Base-by-base conservation (phyloP, 2,113 vertebrate genomes). In the Alexandromys fortis region DNA sequence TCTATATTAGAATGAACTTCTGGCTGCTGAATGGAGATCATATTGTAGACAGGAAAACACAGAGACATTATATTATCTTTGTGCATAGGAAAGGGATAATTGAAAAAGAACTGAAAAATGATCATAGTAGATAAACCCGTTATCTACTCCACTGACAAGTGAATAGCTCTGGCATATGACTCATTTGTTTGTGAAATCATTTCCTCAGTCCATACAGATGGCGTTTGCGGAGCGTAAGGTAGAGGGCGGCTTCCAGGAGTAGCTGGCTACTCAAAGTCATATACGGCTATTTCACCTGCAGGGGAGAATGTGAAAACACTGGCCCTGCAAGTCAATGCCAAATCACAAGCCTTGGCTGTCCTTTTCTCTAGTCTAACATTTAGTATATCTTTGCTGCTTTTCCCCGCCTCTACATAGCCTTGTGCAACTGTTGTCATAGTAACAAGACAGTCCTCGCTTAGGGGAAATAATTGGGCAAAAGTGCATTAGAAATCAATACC, bases 131-230 rank as follows among this genome's bases (percentile, higher is more conserved):
- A 19, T 79, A 95, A 91, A 94, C 65, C 92, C 65, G 77, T 93
- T 94, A 94, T 92, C 93, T 92, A 70, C 88, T 86, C 47, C 93
- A 75, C 90, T 72, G 92, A 97, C 86, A 97, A 97, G 91, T 96
- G 90, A 94, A 97, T 93, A 97, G 30, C 94, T 86, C 86, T 96
- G 96, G 92, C 97, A 97, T 97, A 97, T 97, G 97, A 98, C 92
- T 97, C 97, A 97, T 78, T 87, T 96, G 86, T 97, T 97, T 97
- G 90, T 97, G 89, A 95, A 95, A 89, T 76, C 24, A 19, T 92
- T 96, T 96, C 96, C 91, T 97, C 73, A 8, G 70, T 89, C 94
- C 94, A 96, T 95, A 96, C 97, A 97, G 97, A 97, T 97, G 98
- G 96, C 96, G 96, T 97, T 95, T 96, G 94, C 11, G 12, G 92